phyloP scores from a whole-genome alignment of 2,113 vertebrate genomes.

The Bufo gargarizans region DNA sequence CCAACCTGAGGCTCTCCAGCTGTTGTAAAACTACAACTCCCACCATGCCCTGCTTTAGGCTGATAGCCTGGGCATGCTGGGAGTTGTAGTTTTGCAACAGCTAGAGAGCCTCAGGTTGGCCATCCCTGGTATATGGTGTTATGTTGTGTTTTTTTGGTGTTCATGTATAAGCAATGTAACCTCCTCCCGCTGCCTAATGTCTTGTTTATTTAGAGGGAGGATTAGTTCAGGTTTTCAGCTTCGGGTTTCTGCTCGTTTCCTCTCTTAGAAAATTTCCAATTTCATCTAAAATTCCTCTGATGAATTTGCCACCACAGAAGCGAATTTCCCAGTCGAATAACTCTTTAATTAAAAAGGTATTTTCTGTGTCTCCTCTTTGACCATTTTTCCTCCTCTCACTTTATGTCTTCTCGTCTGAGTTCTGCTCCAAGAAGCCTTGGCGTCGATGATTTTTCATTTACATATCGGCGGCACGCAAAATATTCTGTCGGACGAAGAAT shows the following conservation, averaged over 20 bases:
- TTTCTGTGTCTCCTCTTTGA: constrained; percentile 1
- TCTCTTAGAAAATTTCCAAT: constrained; percentile 37
- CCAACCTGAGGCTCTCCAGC: too few relatives aligned
- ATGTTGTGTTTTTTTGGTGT: too few relatives aligned
- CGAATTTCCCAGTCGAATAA: constrained; percentile 31
- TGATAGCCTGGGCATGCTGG: too few relatives aligned
- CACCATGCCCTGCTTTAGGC: too few relatives aligned
- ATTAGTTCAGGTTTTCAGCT: neutral
- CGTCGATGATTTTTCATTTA: constrained; percentile 38
- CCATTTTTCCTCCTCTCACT: constrained; percentile 4
- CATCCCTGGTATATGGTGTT: too few relatives aligned
- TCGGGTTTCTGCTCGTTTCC: neutral
- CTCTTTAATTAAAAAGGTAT: constrained; percentile 49
- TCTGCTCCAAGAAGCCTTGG: constrained; percentile 3
- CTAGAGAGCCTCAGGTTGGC: too few relatives aligned
- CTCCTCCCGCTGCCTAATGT: constrained; percentile 19
- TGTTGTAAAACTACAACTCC: too few relatives aligned
- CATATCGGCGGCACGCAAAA: constrained; percentile 32
- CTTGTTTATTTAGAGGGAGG: constrained; percentile 40
- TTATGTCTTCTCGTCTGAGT: constrained; percentile 7
- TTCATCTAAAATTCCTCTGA: constrained; percentile 40
- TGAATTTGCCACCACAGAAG: constrained; percentile 19
- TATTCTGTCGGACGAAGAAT: constrained; percentile 15
- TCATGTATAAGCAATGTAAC: neutral
- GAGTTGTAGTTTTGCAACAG: too few relatives aligned